phyloP scores from a whole-genome alignment of 1,140 invertebrate genomes.

The Liolophura sinensis region DNA sequence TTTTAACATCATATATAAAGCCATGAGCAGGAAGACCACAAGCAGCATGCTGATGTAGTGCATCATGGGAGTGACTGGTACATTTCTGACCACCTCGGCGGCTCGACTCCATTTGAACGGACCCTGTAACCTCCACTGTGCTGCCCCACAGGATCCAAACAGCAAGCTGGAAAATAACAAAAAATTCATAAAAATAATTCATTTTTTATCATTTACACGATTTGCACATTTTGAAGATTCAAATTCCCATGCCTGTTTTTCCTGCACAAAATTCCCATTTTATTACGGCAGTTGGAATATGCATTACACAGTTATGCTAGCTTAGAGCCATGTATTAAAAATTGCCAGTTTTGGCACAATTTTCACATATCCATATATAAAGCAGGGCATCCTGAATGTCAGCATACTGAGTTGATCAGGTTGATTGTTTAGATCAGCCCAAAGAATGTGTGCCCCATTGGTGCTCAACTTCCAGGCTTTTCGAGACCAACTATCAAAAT shows the following conservation, averaged over 20 bases:
- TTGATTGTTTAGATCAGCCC: too few species aligned
- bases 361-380: too few species aligned
- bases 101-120: slow-evolving; percentile 42
- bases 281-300: background rate
- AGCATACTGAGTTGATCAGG: too few species aligned
- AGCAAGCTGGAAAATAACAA: slow-evolving; percentile 34
- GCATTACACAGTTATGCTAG: too few species aligned
- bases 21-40: background rate
- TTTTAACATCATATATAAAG: too few species aligned
- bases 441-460: too few species aligned
- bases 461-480: too few species aligned
- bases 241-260: background rate
- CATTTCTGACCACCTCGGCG: slow-evolving; percentile 33
- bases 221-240: background rate
- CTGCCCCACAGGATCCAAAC: slow-evolving; percentile 46
- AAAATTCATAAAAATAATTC: background rate
- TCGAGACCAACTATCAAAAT: too few species aligned
- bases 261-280: too few species aligned
- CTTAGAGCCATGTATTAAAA: too few species aligned
- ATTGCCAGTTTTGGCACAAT: too few species aligned
- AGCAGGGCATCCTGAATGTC: too few species aligned
- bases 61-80: slow-evolving; percentile 46
- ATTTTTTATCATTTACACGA: background rate
- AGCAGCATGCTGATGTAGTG: slow-evolving; percentile 26
- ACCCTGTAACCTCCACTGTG: slow-evolving; percentile 51